These are phyloP conservation scores for Prolemur simus DNA, from an alignment of 2,113 vertebrate genomes.

Conservation along the genomic window DNA sequence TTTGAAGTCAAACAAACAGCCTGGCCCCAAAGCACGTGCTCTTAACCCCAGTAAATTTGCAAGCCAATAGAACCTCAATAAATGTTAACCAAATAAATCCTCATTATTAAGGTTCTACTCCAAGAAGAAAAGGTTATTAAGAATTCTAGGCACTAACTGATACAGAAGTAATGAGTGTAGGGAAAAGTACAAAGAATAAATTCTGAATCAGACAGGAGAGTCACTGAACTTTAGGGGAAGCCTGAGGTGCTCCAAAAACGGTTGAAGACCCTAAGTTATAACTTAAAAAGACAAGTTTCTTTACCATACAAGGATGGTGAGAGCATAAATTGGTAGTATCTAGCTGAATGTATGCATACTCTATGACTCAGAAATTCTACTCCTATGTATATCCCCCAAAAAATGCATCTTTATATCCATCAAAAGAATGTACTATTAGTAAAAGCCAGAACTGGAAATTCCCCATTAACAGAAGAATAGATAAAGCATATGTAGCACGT, in stretches of 20 bases:
- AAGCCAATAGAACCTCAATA: background rate
- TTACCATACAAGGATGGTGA: background rate
- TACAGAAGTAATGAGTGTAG: background rate
- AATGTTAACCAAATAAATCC: slow-evolving; percentile 16
- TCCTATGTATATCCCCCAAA: background rate
- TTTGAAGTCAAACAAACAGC: slow-evolving; percentile 13
- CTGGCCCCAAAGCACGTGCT: background rate
- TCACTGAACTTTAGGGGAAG: background rate
- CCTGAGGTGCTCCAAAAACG: background rate
- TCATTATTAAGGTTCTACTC: slow-evolving; percentile 10
- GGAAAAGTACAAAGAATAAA: slow-evolving; percentile 15
- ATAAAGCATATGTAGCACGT: background rate
- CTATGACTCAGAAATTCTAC: slow-evolving; percentile 4
- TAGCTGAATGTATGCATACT: background rate
- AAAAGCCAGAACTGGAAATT: slow-evolving; percentile 21
- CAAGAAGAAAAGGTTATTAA: slow-evolving; percentile 20
- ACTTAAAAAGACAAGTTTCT: background rate
- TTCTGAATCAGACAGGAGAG: background rate
- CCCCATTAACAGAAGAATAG: background rate
- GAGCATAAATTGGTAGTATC: slow-evolving; percentile 10
- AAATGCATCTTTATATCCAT: background rate
- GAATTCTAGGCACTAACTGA: background rate
- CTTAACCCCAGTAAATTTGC: slow-evolving; percentile 4
- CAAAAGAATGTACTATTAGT: background rate
- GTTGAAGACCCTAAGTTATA: background rate